Conservation (phyloP, 2,113 vertebrate species). For the Neofelis nebulosa region DNA sequence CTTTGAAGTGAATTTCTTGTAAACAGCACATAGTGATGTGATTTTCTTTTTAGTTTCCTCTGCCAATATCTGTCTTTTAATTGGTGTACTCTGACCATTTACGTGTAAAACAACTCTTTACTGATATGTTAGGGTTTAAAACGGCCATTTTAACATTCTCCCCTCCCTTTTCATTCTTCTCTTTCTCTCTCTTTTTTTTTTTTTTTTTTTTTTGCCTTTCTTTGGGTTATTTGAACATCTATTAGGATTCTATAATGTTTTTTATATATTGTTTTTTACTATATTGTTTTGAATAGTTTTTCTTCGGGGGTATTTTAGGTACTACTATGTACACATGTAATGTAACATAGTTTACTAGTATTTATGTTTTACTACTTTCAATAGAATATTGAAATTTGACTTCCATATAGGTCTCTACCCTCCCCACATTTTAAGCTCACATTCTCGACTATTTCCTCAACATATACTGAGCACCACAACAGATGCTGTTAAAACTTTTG, state of each 20-base stretch:
- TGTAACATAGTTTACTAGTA: background rate
- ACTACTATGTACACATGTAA: background rate
- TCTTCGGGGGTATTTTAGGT: background rate
- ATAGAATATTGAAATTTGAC: background rate
- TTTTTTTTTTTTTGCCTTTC: background rate
- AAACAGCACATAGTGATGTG: background rate
- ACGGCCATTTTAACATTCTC: background rate
- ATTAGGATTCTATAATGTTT: background rate
- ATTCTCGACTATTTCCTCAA: background rate
- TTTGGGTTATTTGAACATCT: background rate
- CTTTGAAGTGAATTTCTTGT: background rate
- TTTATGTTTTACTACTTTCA: background rate
- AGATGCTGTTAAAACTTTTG: background rate
- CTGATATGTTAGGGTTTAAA: background rate
- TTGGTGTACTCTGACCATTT: background rate
- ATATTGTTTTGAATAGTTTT: background rate
- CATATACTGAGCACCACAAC: background rate
- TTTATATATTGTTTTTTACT: background rate
- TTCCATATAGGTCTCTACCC: background rate
- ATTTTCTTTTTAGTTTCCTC: background rate
- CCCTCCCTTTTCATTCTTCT: background rate
- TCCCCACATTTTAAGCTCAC: background rate
- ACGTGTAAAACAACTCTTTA: background rate
- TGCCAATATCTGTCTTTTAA: background rate
- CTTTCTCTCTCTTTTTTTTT: too few species aligned